Conservation (phyloP, 2,113 vertebrate species). For the Copsychus sechellarum region DNA sequence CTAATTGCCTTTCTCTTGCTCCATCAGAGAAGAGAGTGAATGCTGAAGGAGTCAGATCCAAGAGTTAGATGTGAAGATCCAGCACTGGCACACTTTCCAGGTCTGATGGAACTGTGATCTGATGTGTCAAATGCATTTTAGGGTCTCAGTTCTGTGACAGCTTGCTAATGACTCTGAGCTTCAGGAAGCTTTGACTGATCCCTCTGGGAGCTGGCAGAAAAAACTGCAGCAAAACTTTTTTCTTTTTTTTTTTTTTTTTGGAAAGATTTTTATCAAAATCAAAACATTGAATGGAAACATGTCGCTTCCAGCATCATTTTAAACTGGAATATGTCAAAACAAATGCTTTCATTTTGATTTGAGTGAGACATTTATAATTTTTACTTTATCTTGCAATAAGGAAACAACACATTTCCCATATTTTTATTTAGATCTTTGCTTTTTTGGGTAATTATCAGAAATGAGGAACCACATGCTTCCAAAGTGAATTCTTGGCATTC, state of each 20-base stretch:
- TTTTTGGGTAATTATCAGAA: slow-evolving; percentile 28
- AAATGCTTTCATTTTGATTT: slow-evolving; percentile 38
- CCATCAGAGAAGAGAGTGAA: not conserved
- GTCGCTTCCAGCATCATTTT: slow-evolving; percentile 15
- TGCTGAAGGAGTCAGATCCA: not conserved
- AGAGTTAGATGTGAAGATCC: not conserved
- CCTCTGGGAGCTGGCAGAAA: slow-evolving; percentile 40
- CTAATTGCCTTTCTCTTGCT: not conserved
- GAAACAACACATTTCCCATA: not conserved
- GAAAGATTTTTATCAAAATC: slow-evolving; percentile 35
- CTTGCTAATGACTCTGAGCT: slow-evolving; percentile 51
- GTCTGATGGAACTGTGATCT: slow-evolving; percentile 33
- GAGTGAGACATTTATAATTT: slow-evolving; percentile 1
- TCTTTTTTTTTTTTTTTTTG: not conserved
- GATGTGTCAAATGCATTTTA: slow-evolving; percentile 28
- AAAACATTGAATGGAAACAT: slow-evolving; percentile 55
- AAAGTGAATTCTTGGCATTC: not conserved
- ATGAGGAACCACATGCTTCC: not conserved
- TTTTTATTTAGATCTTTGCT: slow-evolving; percentile 19
- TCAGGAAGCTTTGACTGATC: slow-evolving; percentile 48
- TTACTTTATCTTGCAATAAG: not conserved
- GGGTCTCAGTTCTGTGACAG: slow-evolving; percentile 47
- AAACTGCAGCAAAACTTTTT: not conserved
- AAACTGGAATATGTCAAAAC: slow-evolving; percentile 53
- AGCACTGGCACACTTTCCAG: not conserved